Base-by-base conservation (phyloP, 1,140 invertebrate genomes). In the Solen grandis region DNA sequence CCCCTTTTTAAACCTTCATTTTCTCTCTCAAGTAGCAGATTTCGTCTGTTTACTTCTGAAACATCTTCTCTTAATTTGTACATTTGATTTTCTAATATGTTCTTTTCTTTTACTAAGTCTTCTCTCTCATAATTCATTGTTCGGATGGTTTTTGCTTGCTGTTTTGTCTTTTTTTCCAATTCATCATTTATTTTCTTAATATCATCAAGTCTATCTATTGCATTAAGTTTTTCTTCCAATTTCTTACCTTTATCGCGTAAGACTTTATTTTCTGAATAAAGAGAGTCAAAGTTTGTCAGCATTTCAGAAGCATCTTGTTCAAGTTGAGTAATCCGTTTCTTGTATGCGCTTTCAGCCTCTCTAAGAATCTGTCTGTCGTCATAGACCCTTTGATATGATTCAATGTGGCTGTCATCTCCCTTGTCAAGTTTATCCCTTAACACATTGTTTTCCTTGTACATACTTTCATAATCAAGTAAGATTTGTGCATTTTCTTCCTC, bases 361-460 rank as follows among this genome's bases (percentile, higher is more conserved):
- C 75, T 27, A 4, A 78, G 27, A 46, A 78, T 78, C 31, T 78
- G 63, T 19, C 75, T 50, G 35, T 78, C 75, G 22, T 63, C 75
- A 46, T 60, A 69, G 10, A 78, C 36, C 33, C 75, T 52, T 60
- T 78, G 75, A 66, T 78, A 78, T 19, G 75, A 78, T 57, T 78
- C 75, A 31, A 78, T 38, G 41, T 69, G 75, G 35, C 46, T 78
- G 31, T 78, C 75, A 46, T 78, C 65, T 0, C 75, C 75, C 46
- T 78, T 78, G 36, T 78, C 75, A 5, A 78, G 41, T 60, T 78
- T 78, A 31, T 78, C 75, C 50, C 75, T 33, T 0, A 78, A 38
- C 38, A 60, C 69, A 66, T 78, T 78, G 41, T 78, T 78, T 78
- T 78, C 75, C 33, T 78, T 78, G 41, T 77, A 78, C 2, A 78